A percentile compares a stretch with the other conserved stretches of the same genome.
Evolutionary conservation across 2,888 invertebrate species (phyloP).

Genomic region (Ypsolopha scabrella): DNA sequence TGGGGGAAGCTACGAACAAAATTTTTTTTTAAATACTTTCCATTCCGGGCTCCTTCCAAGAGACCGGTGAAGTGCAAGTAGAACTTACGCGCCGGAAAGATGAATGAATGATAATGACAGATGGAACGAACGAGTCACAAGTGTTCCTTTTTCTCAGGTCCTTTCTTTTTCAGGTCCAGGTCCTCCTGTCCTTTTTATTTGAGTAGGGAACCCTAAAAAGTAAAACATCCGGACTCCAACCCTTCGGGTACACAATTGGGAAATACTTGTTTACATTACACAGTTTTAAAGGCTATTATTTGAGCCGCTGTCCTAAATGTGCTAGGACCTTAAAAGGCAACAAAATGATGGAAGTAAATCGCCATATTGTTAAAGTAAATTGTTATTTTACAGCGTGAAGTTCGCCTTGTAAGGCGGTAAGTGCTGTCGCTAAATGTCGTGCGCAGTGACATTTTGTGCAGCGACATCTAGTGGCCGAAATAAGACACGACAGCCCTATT

Average conservation of each 20-base stretch:
- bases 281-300: slow-evolving; percentile 27
- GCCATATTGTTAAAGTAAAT: slow-evolving; percentile 63
- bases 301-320: slow-evolving; percentile 47
- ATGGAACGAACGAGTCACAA: too few relatives aligned
- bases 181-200: too few relatives aligned
- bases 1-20: too few relatives aligned
- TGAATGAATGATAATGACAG: too few relatives aligned
- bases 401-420: slow-evolving; percentile 38
- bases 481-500: neutral
- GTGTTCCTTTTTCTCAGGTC: too few relatives aligned
- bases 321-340: slow-evolving; percentile 46
- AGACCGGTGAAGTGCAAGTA: too few relatives aligned
- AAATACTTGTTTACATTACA: slow-evolving; percentile 1
- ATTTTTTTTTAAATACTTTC: too few relatives aligned
- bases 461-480: slow-evolving; percentile 38
- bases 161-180: too few relatives aligned
- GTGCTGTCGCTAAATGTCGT: slow-evolving; percentile 38
- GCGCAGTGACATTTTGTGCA: slow-evolving; percentile 39
- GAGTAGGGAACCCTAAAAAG: too few relatives aligned
- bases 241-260: neutral
- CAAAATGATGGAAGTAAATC: slow-evolving; percentile 51
- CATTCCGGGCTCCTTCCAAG: too few relatives aligned
- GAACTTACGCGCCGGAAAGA: too few relatives aligned
- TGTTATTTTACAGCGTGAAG: slow-evolving; percentile 59
- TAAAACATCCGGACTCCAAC: slow-evolving; percentile 5